A percentile compares a stretch with the other conserved stretches of the same genome.
Evolutionary conservation across 2,113 vertebrate species (phyloP).

Genomic region (Columba janthina): DNA sequence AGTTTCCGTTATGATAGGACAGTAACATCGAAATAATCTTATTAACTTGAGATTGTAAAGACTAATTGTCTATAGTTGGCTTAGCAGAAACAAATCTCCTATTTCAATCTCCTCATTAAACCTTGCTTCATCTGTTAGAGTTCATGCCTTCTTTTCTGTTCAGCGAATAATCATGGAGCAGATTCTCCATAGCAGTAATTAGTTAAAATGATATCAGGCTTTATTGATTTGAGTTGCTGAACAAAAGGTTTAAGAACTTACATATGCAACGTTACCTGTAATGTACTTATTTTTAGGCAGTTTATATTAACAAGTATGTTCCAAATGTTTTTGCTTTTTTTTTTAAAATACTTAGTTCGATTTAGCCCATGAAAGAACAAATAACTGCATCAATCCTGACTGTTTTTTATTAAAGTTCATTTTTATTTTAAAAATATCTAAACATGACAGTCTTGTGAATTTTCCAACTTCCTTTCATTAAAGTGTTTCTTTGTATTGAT

Average conservation of each 20-base stretch:
- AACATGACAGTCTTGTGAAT: background rate
- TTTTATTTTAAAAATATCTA: background rate
- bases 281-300: background rate
- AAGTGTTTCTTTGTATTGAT: background rate
- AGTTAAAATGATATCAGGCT: background rate
- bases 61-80: constrained; percentile 50
- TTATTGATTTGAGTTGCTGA: background rate
- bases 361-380: background rate
- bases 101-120: constrained; percentile 56
- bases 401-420: background rate
- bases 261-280: background rate
- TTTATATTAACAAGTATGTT: background rate
- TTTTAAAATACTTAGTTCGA: background rate
- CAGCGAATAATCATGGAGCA: background rate
- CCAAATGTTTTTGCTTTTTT: background rate
- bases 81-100: constrained; percentile 51
- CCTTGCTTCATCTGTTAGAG: background rate
- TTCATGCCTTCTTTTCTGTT: background rate
- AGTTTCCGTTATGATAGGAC: background rate
- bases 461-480: background rate
- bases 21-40: constrained; percentile 42
- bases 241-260: background rate
- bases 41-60: constrained; percentile 39
- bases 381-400: background rate
- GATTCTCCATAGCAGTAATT: background rate